A percentile compares a stretch with the other conserved stretches of the same genome.
These are phyloP conservation scores for Ericerus pela DNA, from an alignment of 1,140 invertebrate species.

Conservation along the genomic window DNA sequence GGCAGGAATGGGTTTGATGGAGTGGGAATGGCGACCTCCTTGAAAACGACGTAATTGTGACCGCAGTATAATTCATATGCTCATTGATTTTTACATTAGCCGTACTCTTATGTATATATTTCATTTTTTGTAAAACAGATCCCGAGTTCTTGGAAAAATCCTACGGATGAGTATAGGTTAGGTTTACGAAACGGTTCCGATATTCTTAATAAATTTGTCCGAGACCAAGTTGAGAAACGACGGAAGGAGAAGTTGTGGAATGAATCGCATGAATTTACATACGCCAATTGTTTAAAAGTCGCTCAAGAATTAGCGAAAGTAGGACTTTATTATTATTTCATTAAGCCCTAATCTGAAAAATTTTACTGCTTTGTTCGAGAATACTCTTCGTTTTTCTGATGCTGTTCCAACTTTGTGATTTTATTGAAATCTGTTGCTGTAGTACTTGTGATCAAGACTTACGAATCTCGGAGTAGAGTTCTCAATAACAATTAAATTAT, in stretches of 20 bases:
- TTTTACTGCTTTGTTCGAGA: neutral
- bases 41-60: too few relatives aligned
- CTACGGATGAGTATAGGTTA: slow-evolving; percentile 61
- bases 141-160: slow-evolving; percentile 68
- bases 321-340: neutral
- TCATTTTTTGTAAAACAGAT: slow-evolving; percentile 42
- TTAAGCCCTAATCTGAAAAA: neutral
- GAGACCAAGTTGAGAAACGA: slow-evolving; percentile 68
- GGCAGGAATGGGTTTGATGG: too few relatives aligned
- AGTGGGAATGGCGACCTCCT: too few relatives aligned
- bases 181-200: slow-evolving; percentile 77
- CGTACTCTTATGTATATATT: neutral
- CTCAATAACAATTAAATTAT: too few relatives aligned
- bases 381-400: neutral
- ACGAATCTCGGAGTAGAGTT: too few relatives aligned
- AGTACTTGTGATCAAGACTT: too few relatives aligned
- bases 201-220: slow-evolving; percentile 68
- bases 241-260: slow-evolving; percentile 76
- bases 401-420: too few relatives aligned
- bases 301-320: slow-evolving; percentile 15
- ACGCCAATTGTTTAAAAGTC: slow-evolving; percentile 43
- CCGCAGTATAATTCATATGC: too few relatives aligned
- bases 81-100: neutral
- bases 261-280: slow-evolving; percentile 54
- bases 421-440: too few relatives aligned